Evolutionary conservation across 2,113 vertebrate species (phyloP), one percentile per base, ranked within the genome.

Genomic region (Myiozetetes cayanensis): DNA sequence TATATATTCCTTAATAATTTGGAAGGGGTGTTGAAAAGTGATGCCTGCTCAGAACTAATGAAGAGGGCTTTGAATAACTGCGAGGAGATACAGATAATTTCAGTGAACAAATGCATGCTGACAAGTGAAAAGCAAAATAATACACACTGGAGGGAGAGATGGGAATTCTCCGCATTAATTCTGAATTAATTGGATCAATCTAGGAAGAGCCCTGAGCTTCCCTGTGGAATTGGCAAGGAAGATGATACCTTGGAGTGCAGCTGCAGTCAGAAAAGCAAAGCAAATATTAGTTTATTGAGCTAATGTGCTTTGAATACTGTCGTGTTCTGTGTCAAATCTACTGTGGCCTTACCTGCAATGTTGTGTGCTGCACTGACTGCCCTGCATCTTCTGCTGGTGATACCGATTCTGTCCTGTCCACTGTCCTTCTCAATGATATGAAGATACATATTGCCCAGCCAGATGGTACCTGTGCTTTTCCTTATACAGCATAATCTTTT

Each of bases 61-160:
- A 76, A 91, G 55, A 77, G 12, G 19, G 14, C 25, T 94, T 79
- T 87, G 55, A 90, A 39, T 74, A 85, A 62, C 35, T 46, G 31
- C 63, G 85, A 74, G 39, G 74, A 94, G 41, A 77, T 90, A 49
- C 16, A 77, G 70, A 44, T 58, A 65, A 58, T 53, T 53, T 65
- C 79, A 85, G 35, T 80, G 85, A 96, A 62, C 67, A 85, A 71
- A 72, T 55, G 85, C 6, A 50, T 3, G 22, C n/a, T 73, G 46
- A 67, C 66, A 87, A 85, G 61, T 80, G 41, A 89, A 94, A 89
- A 89, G 31, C 62, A 70, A 91, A 94, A 71, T 65, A 78, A 73
- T 61, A 21, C 31, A 28, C 23, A 13, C 41, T 43, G 21, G 37
- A 71, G 9, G 28, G 53, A 76, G 67, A 76, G 66, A 83, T 63